Conservation (phyloP, 2,113 vertebrate species). For the Diphyllodes magnificus region DNA sequence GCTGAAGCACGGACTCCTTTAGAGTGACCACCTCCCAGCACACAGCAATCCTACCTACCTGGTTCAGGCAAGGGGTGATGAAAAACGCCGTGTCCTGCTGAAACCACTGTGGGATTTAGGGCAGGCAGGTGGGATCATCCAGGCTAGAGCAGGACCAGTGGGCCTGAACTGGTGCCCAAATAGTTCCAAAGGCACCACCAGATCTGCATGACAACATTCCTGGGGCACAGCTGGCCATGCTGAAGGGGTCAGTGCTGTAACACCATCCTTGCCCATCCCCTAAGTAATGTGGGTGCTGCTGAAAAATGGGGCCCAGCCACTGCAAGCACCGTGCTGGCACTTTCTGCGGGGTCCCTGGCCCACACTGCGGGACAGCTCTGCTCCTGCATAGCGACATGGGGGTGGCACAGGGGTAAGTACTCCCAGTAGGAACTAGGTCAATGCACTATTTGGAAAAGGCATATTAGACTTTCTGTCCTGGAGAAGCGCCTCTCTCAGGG, state of each 20-base stretch:
- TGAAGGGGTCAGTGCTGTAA: neutral
- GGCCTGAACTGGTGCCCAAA: neutral
- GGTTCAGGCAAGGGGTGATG: neutral
- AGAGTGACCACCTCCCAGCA: neutral
- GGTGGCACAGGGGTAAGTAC: neutral
- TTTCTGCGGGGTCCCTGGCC: neutral
- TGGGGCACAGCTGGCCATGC: neutral
- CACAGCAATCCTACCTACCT: neutral
- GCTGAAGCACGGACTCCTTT: neutral
- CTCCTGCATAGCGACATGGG: accelerated
- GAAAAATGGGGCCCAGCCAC: neutral
- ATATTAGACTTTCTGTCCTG: neutral
- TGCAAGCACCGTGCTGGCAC: neutral
- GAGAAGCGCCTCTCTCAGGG: accelerated
- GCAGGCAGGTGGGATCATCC: neutral
- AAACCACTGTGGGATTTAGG: neutral
- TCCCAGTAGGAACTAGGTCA: neutral
- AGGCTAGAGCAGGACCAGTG: neutral
- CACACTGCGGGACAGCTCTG: accelerated
- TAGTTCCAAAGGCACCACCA: neutral
- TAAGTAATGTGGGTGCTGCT: accelerated
- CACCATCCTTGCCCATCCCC: neutral
- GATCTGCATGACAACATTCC: neutral
- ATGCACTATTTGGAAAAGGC: neutral
- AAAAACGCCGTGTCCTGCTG: neutral